Percentiles rank a stretch among this genome's conserved stretches.
Evolutionary conservation across 2,888 invertebrate genomes (phyloP).

Genomic region (Apamea epomidion): DNA sequence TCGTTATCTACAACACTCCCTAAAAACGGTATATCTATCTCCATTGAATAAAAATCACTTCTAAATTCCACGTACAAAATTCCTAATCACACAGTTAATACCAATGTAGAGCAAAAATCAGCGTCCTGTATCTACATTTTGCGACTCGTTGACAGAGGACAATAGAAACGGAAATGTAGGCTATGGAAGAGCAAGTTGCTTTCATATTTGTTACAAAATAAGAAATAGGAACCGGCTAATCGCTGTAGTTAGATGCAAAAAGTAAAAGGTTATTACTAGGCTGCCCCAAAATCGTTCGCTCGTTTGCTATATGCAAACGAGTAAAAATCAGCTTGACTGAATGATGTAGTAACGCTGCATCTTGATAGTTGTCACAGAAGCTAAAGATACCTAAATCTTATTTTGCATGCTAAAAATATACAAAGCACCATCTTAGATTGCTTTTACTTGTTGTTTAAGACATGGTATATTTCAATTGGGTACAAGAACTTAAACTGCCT

Average conservation of each 20-base stretch:
- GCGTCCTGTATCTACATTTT: constrained; percentile 42
- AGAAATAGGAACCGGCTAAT: constrained; percentile 6
- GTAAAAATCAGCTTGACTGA: neutral
- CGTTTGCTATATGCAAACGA: neutral
- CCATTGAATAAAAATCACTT: neutral
- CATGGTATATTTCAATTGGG: neutral
- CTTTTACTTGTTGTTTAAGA: neutral
- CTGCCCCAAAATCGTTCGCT: neutral
- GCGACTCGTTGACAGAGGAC: constrained; percentile 42
- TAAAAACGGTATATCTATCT: neutral
- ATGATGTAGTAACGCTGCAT: neutral
- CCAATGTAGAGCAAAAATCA: neutral
- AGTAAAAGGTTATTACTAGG: neutral
- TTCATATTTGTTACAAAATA: constrained; percentile 56
- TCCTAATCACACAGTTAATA: neutral
- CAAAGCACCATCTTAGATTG: neutral
- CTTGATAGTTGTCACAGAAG: neutral
- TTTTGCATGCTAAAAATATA: neutral
- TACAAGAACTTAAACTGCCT: constrained; percentile 1
- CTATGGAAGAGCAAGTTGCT: constrained; percentile 32
- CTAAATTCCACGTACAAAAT: neutral
- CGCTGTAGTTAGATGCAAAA: neutral
- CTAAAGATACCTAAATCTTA: neutral
- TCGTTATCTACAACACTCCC: neutral
- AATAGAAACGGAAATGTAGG: constrained; percentile 60